Conservation (phyloP, 2,888 invertebrate species). For the Lasioglossum villosulum region DNA sequence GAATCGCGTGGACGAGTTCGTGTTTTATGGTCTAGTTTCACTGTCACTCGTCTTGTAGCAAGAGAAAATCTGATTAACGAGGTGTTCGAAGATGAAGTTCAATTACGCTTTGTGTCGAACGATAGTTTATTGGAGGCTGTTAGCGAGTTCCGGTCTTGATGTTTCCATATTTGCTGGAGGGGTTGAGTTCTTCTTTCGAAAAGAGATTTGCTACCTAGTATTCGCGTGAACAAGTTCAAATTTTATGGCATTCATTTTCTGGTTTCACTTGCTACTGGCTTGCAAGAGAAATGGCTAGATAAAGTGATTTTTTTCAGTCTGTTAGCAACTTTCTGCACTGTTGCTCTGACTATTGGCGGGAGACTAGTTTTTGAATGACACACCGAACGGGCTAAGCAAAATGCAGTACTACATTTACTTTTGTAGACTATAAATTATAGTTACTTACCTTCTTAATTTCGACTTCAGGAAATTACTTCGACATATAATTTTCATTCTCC, state of each 20-base stretch:
- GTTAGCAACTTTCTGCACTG: neutral
- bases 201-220: neutral
- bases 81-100: neutral
- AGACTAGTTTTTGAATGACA: neutral
- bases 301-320: neutral
- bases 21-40: conserved; percentile 26
- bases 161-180: neutral
- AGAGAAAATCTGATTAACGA: neutral
- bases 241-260: neutral
- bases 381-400: neutral
- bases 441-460: neutral
- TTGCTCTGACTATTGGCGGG: neutral
- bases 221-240: neutral
- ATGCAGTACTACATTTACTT: neutral
- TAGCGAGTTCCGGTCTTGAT: neutral
- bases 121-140: neutral
- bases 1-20: neutral
- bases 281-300: neutral
- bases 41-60: neutral
- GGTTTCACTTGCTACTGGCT: neutral
- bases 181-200: neutral
- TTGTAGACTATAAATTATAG: neutral
- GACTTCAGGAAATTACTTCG: neutral
- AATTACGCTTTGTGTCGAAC: neutral
- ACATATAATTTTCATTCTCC: neutral